phyloP scores from a whole-genome alignment of 2,797 vertebrate genomes.

The Gymnopithys bicolor region DNA sequence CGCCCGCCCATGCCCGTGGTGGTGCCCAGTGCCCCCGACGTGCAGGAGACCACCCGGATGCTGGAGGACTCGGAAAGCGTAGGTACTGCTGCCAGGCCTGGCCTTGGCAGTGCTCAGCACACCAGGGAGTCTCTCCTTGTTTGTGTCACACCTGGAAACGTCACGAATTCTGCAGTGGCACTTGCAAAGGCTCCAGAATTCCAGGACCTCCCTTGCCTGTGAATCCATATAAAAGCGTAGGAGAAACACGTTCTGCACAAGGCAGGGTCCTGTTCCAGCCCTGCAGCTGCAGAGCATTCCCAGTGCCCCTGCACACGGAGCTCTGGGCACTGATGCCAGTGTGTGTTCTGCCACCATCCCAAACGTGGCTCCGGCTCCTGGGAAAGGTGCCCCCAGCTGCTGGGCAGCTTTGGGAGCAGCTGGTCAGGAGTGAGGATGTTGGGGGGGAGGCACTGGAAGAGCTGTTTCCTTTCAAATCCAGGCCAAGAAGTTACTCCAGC shows the following conservation, averaged over 20 bases:
- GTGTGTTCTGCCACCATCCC: not conserved
- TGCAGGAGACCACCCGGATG: constrained; percentile 92
- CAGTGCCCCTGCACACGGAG: not conserved
- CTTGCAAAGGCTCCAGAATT: not conserved
- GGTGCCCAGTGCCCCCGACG: constrained; percentile 93
- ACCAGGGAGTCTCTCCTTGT: too few species aligned
- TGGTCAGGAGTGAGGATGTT: not conserved
- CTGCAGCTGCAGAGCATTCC: not conserved
- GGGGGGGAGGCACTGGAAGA: not conserved
- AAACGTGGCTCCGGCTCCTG: not conserved
- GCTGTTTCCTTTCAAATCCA: not conserved
- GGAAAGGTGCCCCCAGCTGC: not conserved
- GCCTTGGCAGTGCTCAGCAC: not conserved
- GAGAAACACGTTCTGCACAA: not conserved
- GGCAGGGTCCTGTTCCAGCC: not conserved
- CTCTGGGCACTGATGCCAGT: not conserved
- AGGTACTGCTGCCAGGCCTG: constrained; percentile 75
- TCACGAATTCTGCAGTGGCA: not conserved
- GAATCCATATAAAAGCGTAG: fast-evolving
- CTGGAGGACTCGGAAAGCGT: constrained; percentile 94
- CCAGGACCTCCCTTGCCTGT: not conserved
- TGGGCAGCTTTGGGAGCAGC: not conserved
- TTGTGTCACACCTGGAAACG: not conserved
- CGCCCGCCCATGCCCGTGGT: constrained; percentile 92
- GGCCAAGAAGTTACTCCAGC: not conserved